phyloP scores from a whole-genome alignment of 2,113 vertebrate species.

The Oxyruncus cristatus region DNA sequence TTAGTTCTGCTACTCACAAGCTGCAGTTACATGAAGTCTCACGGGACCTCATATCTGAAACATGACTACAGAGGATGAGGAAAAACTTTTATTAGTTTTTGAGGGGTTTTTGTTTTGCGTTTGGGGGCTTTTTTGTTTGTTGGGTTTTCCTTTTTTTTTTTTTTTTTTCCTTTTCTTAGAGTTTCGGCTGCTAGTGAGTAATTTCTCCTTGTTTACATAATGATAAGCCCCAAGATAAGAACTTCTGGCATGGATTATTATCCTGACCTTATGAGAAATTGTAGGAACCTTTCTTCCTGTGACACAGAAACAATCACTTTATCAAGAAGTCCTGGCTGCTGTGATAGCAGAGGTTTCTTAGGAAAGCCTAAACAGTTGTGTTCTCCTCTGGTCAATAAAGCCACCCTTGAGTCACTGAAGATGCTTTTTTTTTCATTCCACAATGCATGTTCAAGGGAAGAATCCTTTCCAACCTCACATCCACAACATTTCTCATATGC shows the following conservation, averaged over 20 bases:
- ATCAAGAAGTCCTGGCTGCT: not conserved
- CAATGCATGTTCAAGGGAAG: not conserved
- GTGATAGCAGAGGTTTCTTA: not conserved
- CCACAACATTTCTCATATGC: not conserved
- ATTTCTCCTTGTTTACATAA: not conserved
- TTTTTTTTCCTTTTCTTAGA: not conserved
- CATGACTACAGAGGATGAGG: fast-evolving
- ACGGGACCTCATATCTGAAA: not conserved
- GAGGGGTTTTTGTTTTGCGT: not conserved
- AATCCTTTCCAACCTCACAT: not conserved
- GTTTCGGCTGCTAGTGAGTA: not conserved
- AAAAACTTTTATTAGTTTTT: not conserved
- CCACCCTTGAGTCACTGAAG: not conserved
- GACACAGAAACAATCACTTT: not conserved
- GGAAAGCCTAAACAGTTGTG: not conserved
- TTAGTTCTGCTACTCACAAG: not conserved
- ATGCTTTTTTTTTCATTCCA: not conserved
- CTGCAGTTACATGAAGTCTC: not conserved
- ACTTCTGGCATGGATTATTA: not conserved
- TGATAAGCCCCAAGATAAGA: not conserved
- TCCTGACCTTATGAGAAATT: not conserved
- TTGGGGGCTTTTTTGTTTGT: not conserved
- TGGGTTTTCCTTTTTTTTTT: no score
- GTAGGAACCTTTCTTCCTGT: not conserved
- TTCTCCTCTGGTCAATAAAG: not conserved